These are phyloP conservation scores for Echinometra lucunter DNA, from an alignment of 53 echinoderm and acorn worm genomes.

Conservation along the genomic window DNA sequence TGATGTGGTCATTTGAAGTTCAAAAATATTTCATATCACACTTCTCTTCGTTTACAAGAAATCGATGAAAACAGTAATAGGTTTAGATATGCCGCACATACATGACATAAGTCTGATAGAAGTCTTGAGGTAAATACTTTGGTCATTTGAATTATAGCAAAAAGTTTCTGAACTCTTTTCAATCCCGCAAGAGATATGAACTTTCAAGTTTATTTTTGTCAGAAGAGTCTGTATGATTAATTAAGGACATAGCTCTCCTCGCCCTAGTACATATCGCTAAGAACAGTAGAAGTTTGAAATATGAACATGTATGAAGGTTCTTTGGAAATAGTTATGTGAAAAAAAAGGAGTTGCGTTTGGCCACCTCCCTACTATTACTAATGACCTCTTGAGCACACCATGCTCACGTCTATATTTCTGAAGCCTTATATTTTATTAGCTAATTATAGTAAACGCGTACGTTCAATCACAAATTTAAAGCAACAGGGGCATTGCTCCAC, in stretches of 20 bases:
- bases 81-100: too few relatives aligned
- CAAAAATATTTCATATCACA: background rate
- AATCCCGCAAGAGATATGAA: background rate
- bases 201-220: background rate
- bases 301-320: too few relatives aligned
- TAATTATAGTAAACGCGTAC: background rate
- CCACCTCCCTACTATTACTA: background rate
- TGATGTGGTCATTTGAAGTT: background rate
- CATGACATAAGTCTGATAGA: too few relatives aligned
- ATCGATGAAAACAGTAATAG: background rate
- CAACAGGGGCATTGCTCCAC: background rate
- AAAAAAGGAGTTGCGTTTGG: too few relatives aligned
- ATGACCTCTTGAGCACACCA: background rate
- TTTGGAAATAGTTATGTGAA: too few relatives aligned
- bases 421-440: constrained; percentile 31
- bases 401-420: background rate
- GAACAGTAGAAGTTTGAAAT: too few relatives aligned
- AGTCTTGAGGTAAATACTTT: background rate
- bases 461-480: constrained; percentile 3
- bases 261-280: too few relatives aligned
- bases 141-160: background rate
- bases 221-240: background rate
- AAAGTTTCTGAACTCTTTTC: background rate
- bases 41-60: background rate
- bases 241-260: background rate